Evolutionary conservation across 2,113 vertebrate species (phyloP).

Genomic region (Chionodraco myersi): DNA sequence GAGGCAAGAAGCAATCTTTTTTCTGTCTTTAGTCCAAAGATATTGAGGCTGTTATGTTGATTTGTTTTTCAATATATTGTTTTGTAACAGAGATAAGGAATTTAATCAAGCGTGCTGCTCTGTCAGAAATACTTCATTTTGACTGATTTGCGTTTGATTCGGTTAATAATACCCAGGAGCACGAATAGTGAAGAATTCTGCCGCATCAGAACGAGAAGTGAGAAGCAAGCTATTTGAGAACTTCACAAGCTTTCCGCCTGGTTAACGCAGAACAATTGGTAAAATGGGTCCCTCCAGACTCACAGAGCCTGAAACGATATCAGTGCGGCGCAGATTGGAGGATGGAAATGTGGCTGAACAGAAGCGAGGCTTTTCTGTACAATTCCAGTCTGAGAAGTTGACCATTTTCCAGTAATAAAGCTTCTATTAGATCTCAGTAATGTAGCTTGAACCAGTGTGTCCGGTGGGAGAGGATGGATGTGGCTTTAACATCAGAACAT

Average conservation of each 20-base stretch:
- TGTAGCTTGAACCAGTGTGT: slow-evolving; percentile 61
- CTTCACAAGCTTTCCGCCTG: slow-evolving; percentile 30
- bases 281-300: slow-evolving; percentile 36
- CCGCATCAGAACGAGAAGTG: background rate
- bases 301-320: slow-evolving; percentile 20
- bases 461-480: slow-evolving; percentile 37
- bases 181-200: background rate
- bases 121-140: background rate
- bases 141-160: slow-evolving; percentile 16
- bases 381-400: background rate
- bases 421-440: slow-evolving; percentile 63
- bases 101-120: background rate
- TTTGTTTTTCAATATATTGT: slow-evolving; percentile 12
- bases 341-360: slow-evolving; percentile 32
- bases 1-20: too few relatives aligned
- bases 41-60: background rate
- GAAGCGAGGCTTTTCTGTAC: slow-evolving; percentile 3
- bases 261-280: slow-evolving; percentile 48
- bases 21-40: background rate
- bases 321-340: slow-evolving; percentile 32
- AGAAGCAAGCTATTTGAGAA: slow-evolving; percentile 30
- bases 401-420: slow-evolving; percentile 53
- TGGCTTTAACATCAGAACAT: slow-evolving; percentile 57
- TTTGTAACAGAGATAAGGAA: background rate
- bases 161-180: slow-evolving; percentile 8